Conservation (phyloP, 2,797 vertebrate species). For the Spizella passerina region DNA sequence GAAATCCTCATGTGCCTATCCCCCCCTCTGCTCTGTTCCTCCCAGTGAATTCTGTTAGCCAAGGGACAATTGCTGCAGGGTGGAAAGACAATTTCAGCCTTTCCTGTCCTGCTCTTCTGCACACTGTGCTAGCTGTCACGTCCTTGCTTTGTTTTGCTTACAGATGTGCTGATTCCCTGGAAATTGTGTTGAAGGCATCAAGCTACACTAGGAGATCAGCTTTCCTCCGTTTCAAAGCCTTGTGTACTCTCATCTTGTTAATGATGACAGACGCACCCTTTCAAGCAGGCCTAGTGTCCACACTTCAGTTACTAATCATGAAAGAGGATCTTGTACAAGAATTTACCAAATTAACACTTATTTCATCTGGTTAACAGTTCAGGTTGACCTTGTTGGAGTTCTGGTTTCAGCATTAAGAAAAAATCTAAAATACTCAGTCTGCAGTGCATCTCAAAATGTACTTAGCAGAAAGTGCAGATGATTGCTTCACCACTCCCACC, state of each 20-base stretch:
- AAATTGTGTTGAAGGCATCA: constrained; percentile 55
- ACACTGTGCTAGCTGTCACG: neutral
- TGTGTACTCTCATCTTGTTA: constrained; percentile 39
- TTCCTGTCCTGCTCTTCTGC: neutral
- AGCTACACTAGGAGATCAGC: constrained; percentile 35
- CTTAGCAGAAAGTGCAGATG: neutral
- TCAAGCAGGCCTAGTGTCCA: neutral
- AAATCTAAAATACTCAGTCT: neutral
- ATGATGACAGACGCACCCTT: constrained; percentile 28
- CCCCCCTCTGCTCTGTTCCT: neutral
- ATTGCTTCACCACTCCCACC: neutral
- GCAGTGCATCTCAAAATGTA: neutral
- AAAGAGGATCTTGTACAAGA: constrained; percentile 48
- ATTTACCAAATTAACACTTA: constrained; percentile 60
- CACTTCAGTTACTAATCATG: constrained; percentile 36
- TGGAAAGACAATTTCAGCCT: neutral
- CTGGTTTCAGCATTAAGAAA: neutral
- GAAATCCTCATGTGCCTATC: neutral
- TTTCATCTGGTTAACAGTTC: constrained; percentile 13
- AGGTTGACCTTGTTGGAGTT: neutral
- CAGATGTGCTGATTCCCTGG: constrained; percentile 12
- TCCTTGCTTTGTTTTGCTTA: neutral
- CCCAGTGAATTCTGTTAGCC: neutral
- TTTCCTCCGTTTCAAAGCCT: constrained; percentile 43
- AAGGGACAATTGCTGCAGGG: neutral